phyloP scores from a whole-genome alignment of 2,797 vertebrate species.

The Avahi laniger region DNA sequence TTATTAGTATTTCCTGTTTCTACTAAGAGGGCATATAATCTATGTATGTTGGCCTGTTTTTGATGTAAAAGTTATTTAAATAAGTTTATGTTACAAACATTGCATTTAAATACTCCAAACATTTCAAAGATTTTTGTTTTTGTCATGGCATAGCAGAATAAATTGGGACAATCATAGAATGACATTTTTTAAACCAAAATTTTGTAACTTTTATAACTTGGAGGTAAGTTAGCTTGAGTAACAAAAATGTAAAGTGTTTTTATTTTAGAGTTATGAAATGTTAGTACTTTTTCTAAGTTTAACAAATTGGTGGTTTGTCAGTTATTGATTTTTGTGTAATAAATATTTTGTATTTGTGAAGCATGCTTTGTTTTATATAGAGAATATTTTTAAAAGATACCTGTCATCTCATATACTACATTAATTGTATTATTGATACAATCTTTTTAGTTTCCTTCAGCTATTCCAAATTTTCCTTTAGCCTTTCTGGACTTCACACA shows the following conservation, averaged over 20 bases:
- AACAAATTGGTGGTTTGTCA: conserved; percentile 50
- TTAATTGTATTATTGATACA: conserved; percentile 1
- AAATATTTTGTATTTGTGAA: conserved; percentile 72
- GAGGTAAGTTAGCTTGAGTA: conserved; percentile 46
- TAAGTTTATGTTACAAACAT: conserved; percentile 58
- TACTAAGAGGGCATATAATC: not conserved
- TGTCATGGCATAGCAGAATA: conserved; percentile 46
- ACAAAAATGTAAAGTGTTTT: conserved; percentile 35
- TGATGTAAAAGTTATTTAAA: conserved; percentile 43
- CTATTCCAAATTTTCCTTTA: conserved; percentile 3
- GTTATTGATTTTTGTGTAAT: conserved; percentile 64
- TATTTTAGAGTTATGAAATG: conserved; percentile 28
- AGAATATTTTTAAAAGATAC: conserved; percentile 59
- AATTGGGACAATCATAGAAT: conserved; percentile 44
- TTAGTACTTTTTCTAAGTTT: conserved; percentile 67
- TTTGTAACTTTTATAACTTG: conserved; percentile 71
- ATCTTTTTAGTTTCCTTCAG: conserved; percentile 41
- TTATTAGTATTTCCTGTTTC: conserved; percentile 17
- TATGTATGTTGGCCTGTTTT: conserved; percentile 31
- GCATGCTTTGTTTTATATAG: conserved; percentile 73
- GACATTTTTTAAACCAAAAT: conserved; percentile 64
- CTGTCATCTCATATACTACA: not conserved
- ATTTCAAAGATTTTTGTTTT: conserved; percentile 58
- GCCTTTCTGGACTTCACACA: conserved; percentile 7
- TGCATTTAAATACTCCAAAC: conserved; percentile 55